A percentile compares a stretch with the other conserved stretches of the same genome.
Conservation (phyloP, 2,113 vertebrate genomes). For the Cnemophilus loriae region DNA sequence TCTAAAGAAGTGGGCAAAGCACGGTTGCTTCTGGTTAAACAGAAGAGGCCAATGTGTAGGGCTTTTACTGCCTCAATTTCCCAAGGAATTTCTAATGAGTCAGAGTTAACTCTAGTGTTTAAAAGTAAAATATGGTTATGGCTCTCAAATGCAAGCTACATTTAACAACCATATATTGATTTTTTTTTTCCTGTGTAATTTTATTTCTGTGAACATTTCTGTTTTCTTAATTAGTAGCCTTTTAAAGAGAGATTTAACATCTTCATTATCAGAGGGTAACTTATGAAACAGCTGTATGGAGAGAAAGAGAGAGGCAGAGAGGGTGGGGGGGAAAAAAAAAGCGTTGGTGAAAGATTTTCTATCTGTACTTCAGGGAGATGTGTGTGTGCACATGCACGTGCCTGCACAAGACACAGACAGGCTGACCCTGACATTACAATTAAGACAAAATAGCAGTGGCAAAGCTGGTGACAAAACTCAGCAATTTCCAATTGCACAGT, state of each 20-base stretch:
- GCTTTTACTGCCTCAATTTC: conserved; percentile 69
- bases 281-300: conserved; percentile 45
- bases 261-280: conserved; percentile 60
- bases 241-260: conserved; percentile 75
- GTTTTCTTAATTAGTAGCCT: conserved; percentile 79
- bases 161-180: conserved; percentile 79
- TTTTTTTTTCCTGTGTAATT: conserved; percentile 67
- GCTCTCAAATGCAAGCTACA: conserved; percentile 70
- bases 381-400: not conserved
- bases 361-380: not conserved
- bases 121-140: conserved; percentile 77
- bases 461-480: conserved; percentile 70
- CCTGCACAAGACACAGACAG: not conserved
- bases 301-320: not conserved
- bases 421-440: conserved; percentile 24
- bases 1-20: not conserved
- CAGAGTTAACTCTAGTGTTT: conserved; percentile 60
- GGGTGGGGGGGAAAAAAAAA: not conserved
- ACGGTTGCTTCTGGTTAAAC: not conserved
- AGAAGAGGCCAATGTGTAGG: conserved; percentile 21
- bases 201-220: conserved; percentile 77
- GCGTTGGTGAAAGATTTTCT: not conserved
- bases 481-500: conserved; percentile 71
- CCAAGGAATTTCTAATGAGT: conserved; percentile 70
- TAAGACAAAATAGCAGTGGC: conserved; percentile 55